Evolutionary conservation across 1,140 invertebrate species (phyloP), one percentile per base, ranked within the genome.

Genomic region (Zaprionus inermis): DNA sequence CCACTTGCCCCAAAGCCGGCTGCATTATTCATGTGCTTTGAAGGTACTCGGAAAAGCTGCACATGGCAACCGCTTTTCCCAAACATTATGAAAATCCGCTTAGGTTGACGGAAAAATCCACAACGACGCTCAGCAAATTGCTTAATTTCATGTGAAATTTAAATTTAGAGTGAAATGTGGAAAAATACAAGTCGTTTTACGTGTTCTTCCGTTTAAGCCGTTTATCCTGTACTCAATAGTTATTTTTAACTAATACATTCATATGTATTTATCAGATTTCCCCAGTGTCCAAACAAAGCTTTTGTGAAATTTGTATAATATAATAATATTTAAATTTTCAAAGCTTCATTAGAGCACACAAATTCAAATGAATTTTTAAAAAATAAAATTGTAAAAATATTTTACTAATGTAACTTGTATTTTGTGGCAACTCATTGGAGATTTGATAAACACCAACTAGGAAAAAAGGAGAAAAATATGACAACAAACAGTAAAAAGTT

Each of bases 11-110:
- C 1, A 28, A 28, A 28, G 30, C 5, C 5, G 28, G 2, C 49
- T 73, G 64, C 46, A 70, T 46, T 59, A 67, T 72, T 72, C 16
- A 59, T 59, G 10, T 41, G 41, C 28, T 59, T 38, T 61, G 38
- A n/a, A 14, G 12, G 28, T 34, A 14, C n/a, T 12, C 32, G 20
- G 36, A n/a, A 34, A 65, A 41, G 12, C 24, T 46, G 22, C 32
- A 36, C 28, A 24, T 51, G 12, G 20, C 24, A 12, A 34, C 36
- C 11, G 46, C 20, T 49, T 63, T 54, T 55, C 14, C 1, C 30
- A 18, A 51, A 51, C 28, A 58, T 34, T 14, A 4, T 58, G 10
- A 20, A 64, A 52, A 34, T 52, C 34, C 22, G n/a, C 20, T 30
- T 11, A 70, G 18, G 28, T 32, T 59, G 5, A 28, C 14, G 2